These are phyloP conservation scores for Melinaea menophilus DNA, from an alignment of 2,888 invertebrate species.

Conservation along the genomic window DNA sequence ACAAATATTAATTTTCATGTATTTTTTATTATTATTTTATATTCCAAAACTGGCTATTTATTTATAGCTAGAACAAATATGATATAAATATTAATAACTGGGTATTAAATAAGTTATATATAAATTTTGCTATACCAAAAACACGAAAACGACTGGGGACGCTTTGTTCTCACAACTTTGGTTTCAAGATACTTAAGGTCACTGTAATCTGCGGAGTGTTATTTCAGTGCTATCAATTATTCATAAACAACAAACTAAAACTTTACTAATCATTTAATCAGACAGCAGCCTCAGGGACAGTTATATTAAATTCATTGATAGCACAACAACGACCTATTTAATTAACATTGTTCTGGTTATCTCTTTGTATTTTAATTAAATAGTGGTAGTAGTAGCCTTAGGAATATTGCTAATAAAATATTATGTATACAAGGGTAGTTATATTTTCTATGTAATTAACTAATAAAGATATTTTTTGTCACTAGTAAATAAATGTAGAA, in stretches of 20 bases:
- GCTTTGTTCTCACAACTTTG: conserved; percentile 21
- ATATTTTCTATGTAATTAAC: no score
- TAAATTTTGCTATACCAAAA: conserved; percentile 18
- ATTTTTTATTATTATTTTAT: no score
- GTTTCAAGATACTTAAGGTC: conserved; percentile 14
- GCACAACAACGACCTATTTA: not conserved
- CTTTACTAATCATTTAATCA: conserved; percentile 5
- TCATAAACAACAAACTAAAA: conserved; percentile 2
- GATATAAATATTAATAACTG: no score
- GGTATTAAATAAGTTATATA: no score
- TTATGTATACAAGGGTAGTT: no score
- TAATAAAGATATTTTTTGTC: no score
- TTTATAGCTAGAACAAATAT: no score
- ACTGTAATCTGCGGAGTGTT: conserved; percentile 21
- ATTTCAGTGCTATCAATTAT: conserved; percentile 9
- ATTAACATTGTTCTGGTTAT: not conserved
- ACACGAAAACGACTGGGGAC: conserved; percentile 8
- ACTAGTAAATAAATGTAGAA: no score
- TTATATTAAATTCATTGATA: conserved; percentile 3
- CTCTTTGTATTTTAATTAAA: not conserved
- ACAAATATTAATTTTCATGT: no score
- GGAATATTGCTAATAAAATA: no score
- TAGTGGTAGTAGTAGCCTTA: not conserved
- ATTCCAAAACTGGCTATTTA: no score
- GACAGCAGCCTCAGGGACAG: not conserved